Base-by-base conservation (phyloP, 2,113 vertebrate species). In the Dasyurus viverrinus region DNA sequence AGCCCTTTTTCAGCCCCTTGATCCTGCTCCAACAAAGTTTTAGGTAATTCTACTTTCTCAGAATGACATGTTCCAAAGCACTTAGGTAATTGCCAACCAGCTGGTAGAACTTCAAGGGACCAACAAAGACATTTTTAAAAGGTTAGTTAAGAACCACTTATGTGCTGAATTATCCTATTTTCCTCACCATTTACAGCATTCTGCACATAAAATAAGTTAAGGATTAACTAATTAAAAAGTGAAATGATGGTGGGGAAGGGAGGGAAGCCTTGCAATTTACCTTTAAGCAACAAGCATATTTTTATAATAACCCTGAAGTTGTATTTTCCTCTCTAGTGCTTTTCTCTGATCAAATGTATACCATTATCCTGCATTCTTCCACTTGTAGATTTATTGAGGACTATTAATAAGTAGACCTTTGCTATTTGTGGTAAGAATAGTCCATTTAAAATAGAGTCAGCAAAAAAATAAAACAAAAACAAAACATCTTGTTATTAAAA, bases 341-440 rank as follows among this genome's bases (percentile, higher is more conserved):
- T 97, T 98, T 98, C 96, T 10, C 54, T 95, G 93, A 96, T 26
- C 97, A 97, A 97, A 27, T 96, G 2, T 89, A 97, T 90, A 90
- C 96, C 95, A 93, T 95, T 92, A 95, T 97, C 92, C 96, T 94
- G 89, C 97, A 24, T 90, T 7, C n/a, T 97, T 95, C 97, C 92
- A 97, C 95, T 93, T 94, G 26, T 92, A 96, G 92, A 53, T 97
- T 57, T 94, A 22, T 1, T 96, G 89, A 11, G 8, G 92, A 42
- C 24, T 76, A 89, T 93, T 93, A 97, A 96, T 96, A 98, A 98
- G 97, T 95, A 96, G 24, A 48, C 0, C 94, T 97, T 97, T 97
- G n/a, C 26, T 97, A 76, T 94, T 57, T 95, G 84, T 97, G 95
- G 23, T 96, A 90, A 95, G 91, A 96, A 10, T 27, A 94, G 16